phyloP scores from a whole-genome alignment of 2,888 invertebrate species.

The Ormyrus labotus region DNA sequence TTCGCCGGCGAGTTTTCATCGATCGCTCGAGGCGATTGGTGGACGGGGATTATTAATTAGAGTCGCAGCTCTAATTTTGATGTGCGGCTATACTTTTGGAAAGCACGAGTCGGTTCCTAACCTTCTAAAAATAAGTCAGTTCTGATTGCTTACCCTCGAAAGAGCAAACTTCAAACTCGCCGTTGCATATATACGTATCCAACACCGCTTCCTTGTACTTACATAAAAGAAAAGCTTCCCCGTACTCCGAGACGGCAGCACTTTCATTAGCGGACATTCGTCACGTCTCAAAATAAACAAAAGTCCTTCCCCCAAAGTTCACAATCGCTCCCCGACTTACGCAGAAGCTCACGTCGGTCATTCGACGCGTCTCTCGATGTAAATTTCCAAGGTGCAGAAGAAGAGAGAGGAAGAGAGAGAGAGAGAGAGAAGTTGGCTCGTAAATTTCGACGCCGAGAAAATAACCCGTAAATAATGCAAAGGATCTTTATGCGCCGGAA shows the following conservation, averaged over 20 bases:
- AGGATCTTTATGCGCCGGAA: slow-evolving; percentile 56
- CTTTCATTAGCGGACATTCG: too few species aligned
- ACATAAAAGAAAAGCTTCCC: too few species aligned
- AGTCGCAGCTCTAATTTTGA: not conserved
- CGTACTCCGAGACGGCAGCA: too few species aligned
- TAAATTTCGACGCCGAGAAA: slow-evolving; percentile 59
- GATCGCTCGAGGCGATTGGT: not conserved
- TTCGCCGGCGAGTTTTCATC: slow-evolving; percentile 9
- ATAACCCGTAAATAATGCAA: slow-evolving; percentile 57
- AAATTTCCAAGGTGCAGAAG: slow-evolving; percentile 16
- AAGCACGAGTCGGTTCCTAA: too few species aligned
- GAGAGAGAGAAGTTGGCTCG: slow-evolving; percentile 54
- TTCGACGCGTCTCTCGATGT: slow-evolving; percentile 30
- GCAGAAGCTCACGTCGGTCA: slow-evolving; percentile 26
- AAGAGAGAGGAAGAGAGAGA: too few species aligned
- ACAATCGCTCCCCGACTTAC: too few species aligned
- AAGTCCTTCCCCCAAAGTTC: too few species aligned
- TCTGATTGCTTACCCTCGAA: not conserved
- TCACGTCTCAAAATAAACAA: too few species aligned
- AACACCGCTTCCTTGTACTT: too few species aligned
- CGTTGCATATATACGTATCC: not conserved
- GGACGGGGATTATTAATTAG: slow-evolving; percentile 46
- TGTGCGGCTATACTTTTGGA: too few species aligned
- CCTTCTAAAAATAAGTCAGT: too few species aligned
- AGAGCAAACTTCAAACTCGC: not conserved